These are phyloP conservation scores for Hirudo medicinalis DNA, from an alignment of 1,140 invertebrate genomes.

Conservation along the genomic window DNA sequence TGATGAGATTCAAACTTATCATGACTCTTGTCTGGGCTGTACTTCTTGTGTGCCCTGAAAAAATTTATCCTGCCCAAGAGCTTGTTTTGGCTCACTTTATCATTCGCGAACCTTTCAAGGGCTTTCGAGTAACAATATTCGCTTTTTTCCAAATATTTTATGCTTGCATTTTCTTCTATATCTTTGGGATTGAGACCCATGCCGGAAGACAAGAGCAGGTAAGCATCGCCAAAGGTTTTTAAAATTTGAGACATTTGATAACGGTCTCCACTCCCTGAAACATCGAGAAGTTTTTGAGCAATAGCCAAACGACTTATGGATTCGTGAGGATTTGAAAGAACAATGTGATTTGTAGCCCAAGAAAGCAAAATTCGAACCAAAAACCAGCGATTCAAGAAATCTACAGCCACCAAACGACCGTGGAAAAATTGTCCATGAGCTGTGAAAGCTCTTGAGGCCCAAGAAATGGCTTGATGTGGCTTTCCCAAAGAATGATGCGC, in stretches of 20 bases:
- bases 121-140: constrained; percentile 1
- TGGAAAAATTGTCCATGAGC: constrained; percentile 4
- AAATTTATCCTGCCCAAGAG: background rate
- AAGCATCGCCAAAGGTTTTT: background rate
- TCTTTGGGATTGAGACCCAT: background rate
- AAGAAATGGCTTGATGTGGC: background rate
- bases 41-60: background rate
- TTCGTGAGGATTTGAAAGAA: background rate
- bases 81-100: background rate
- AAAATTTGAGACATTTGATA: background rate
- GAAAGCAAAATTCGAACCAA: constrained; percentile 4
- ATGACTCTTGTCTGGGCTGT: background rate
- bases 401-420: constrained; percentile 10
- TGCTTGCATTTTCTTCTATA: background rate
- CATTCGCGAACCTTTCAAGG: background rate
- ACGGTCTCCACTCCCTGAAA: background rate
- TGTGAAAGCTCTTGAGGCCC: constrained; percentile 7
- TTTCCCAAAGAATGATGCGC: constrained; percentile 2
- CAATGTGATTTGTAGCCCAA: background rate
- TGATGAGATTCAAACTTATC: background rate
- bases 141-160: background rate
- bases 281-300: background rate
- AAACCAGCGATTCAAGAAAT: constrained; percentile 14
- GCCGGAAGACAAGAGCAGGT: background rate
- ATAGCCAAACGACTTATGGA: background rate